A percentile compares a stretch with the other conserved stretches of the same genome.
Evolutionary conservation across 2,797 vertebrate genomes (phyloP).

Genomic region (Furcifer pardalis): DNA sequence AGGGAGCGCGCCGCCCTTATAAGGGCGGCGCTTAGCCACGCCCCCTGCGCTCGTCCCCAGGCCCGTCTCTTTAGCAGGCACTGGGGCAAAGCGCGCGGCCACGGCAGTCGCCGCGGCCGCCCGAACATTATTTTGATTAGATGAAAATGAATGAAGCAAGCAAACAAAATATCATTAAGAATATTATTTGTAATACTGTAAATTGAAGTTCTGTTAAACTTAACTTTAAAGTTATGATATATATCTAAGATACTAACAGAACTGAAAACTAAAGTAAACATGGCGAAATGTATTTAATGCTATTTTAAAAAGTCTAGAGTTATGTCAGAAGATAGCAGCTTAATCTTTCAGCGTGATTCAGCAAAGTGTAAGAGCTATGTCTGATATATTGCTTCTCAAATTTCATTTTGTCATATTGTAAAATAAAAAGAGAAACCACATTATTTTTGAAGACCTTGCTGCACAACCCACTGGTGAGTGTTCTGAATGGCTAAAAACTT

Average conservation of each 20-base stretch:
- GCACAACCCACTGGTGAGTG: slow-evolving; percentile 25
- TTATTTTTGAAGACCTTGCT: slow-evolving; percentile 47
- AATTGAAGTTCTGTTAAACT: not conserved
- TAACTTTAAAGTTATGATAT: not conserved
- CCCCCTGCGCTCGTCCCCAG: too few species aligned
- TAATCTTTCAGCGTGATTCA: slow-evolving; percentile 52
- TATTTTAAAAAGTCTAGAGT: slow-evolving; percentile 60
- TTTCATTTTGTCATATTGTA: slow-evolving; percentile 61
- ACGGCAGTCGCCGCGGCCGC: too few species aligned
- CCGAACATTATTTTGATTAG: not conserved
- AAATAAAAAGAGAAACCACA: slow-evolving; percentile 55
- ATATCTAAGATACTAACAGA: slow-evolving; percentile 41
- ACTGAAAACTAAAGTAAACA: slow-evolving; percentile 57
- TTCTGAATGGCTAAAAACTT: slow-evolving; percentile 50
- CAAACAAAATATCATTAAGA: not conserved
- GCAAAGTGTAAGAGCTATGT: slow-evolving; percentile 33
- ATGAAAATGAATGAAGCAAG: not conserved
- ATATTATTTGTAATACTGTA: not conserved
- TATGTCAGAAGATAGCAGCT: slow-evolving; percentile 65
- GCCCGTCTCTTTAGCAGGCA: too few species aligned
- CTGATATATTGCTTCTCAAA: slow-evolving; percentile 32
- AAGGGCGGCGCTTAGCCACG: too few species aligned
- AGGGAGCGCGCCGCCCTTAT: too few species aligned
- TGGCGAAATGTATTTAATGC: slow-evolving; percentile 46
- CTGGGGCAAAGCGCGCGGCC: too few species aligned